Evolutionary conservation across 30 jellyfish, hydroid and myxozoan species (phyloP), one percentile per base, ranked within the genome.

Genomic region (Aurelia coerulea): DNA sequence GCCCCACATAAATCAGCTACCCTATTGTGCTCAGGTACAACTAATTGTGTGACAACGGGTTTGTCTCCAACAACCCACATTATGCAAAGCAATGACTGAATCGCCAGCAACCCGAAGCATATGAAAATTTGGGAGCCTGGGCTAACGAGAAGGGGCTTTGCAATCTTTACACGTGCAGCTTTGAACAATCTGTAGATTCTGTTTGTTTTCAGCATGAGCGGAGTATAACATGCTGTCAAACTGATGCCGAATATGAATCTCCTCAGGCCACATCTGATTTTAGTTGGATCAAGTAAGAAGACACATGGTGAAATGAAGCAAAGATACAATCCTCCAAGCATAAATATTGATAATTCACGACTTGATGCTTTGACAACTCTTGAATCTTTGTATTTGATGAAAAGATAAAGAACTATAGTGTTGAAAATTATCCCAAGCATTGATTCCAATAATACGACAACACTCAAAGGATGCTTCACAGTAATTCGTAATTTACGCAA

Each of bases 161-260:
- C 19, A 3, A 84, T 56, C 54, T 62, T 65, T 10, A 62, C 72
- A 15, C 85, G 92, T 5, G 97, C 96, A 16, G 96, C 90, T 23
- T 51, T 81, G 87, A 88, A 93, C 7, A 83, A 71, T 83, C 97
- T 81, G 87, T 93, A 93, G 41, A 93, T 84, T 42, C 98, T 87
- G 62, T 83, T 93, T 7, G 92, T 78, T 79, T 87, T 87, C 74
- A 93, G 81, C 74, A 93, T 77, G 10, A 93, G 90, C 0, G 98
- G 98, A 13, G 97, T 90, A 81, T 85, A 93, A 73, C 98, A 93
- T 4, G 79, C 77, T 8, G 97, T 80, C 58, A 88, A 71, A 42
- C 96, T 73, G 54, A 93, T 70, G 65, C 98, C 98, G 32, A 85
- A 72, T n/a, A 93, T 88, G 33, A 93, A 51, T 17, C 90, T 79